phyloP scores from a whole-genome alignment of 2,113 vertebrate genomes.

The Mus musculus region GRCm39 chr3:102668501-102669000 shows the following conservation, averaged over 20 bases:
- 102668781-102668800: not conserved
- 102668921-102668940: not conserved
- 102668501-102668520: not conserved
- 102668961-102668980: not conserved
- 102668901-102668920: not conserved
- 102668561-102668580: not conserved
- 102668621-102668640: not conserved
- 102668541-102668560: not conserved
- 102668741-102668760: slow-evolving; percentile 9
- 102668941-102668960: not conserved
- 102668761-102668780: not conserved
- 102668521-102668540: not conserved
- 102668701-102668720: not conserved
- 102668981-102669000: not conserved
- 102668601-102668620: not conserved
- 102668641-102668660: not conserved
- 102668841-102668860: not conserved
- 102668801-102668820: not conserved
- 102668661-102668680: not conserved
- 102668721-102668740: not conserved
- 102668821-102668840: not conserved
- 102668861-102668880: not conserved
- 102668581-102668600: not conserved
- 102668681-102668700: not conserved
- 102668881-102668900: not conserved